Evolutionary conservation across 2,888 invertebrate genomes (phyloP).

Genomic region (Polyommatus iphigenia): DNA sequence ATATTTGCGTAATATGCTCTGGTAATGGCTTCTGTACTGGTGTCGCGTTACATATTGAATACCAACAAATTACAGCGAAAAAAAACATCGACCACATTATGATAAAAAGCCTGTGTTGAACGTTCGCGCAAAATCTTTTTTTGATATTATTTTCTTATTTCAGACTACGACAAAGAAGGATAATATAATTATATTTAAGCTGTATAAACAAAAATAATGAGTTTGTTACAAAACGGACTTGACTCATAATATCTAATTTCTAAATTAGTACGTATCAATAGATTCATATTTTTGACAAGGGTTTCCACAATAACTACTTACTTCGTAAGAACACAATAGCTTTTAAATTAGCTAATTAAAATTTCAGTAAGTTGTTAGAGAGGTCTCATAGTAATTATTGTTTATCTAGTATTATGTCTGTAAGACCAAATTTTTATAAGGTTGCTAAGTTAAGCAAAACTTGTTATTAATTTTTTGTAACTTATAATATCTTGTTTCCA

Average conservation of each 20-base stretch:
- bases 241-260: no score
- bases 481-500: background rate
- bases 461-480: background rate
- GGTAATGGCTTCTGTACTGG: constrained; percentile 43
- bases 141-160: background rate
- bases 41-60: constrained; percentile 32
- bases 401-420: no score
- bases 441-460: background rate
- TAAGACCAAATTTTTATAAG: background rate
- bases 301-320: no score
- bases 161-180: background rate
- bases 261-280: no score
- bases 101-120: background rate
- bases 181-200: no score
- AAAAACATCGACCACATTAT: background rate
- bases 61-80: background rate
- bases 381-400: no score
- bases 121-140: background rate
- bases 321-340: no score
- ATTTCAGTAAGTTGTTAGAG: no score
- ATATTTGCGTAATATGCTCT: constrained; percentile 47
- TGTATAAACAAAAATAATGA: no score
- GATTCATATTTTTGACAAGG: no score
- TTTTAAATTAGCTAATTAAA: no score
- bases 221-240: no score